Base-by-base conservation (phyloP, 2,113 vertebrate genomes). In the Orycteropus afer region DNA sequence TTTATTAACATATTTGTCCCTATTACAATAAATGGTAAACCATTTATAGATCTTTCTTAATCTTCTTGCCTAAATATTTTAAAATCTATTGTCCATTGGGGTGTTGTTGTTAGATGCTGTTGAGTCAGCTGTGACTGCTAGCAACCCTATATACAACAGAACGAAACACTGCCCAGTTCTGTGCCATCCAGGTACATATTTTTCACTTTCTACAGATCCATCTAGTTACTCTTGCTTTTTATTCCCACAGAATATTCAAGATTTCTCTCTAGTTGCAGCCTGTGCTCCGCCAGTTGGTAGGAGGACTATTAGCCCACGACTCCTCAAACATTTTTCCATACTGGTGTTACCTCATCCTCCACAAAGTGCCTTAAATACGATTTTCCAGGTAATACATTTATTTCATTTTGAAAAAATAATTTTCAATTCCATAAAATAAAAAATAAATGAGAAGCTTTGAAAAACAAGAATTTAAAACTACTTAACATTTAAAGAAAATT, bases 251-350 rank as follows among this genome's bases (percentile, higher is more conserved):
- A 77, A 49, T 37, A 92, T 98, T 79, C 93, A 97, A 49, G 98
- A 98, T 78, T 37, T 98, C 73, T 96, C 97, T 40, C n/a, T 98
- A 7, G 49, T 98, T 40, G 93, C 97, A 22, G 94, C 97, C 13
- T 98, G 96, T 95, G 90, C 67, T 5, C 83, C 97, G 81, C 76
- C 96, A n/a, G 71, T 55, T 6, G 57, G 78, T 15, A 88, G 94
- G 25, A 96, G 89, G 37, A 42, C 95, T 0, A 80, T 98, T 81
- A 98, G 81, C 51, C 94, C 97, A 9, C 96, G 97, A 17, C 97
- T 98, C 49, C 96, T 98, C 40, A 97, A 95, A 79, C 97, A 97
- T 20, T 98, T 99, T 90, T 98, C 95, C 49, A 45, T 91, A 10
- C 89, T 98, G 34, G 86, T 97, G 15, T 37, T 98, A 67, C 98